Conservation (phyloP, 1,140 invertebrate species). For the Drosophila navojoa region DNA sequence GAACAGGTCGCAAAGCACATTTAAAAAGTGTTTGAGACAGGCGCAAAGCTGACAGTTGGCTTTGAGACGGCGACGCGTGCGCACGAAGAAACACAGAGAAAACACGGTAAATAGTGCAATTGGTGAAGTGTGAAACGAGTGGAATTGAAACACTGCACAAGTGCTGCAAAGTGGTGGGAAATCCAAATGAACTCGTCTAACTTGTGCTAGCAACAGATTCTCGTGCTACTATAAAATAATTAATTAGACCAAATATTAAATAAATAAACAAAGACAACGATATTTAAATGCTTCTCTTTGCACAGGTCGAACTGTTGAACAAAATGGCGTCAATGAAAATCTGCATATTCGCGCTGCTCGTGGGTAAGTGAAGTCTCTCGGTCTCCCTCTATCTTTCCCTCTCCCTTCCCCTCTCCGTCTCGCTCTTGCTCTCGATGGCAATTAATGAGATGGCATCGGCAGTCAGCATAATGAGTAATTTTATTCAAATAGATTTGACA, state of each 20-base stretch:
- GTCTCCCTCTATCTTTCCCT: not conserved
- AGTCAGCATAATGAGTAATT: slow-evolving; percentile 31
- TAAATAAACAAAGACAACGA: no score
- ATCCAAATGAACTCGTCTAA: not conserved
- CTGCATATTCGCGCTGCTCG: slow-evolving; percentile 75
- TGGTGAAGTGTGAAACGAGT: slow-evolving; percentile 8
- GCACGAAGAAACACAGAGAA: slow-evolving; percentile 35
- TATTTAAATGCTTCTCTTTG: slow-evolving; percentile 38
- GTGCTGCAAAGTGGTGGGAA: slow-evolving; percentile 26
- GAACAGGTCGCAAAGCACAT: slow-evolving; percentile 42
- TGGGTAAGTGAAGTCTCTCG: slow-evolving; percentile 63
- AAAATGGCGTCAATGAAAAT: slow-evolving; percentile 77
- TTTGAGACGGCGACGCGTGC: slow-evolving; percentile 58
- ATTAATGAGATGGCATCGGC: slow-evolving; percentile 54
- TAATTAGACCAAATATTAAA: slow-evolving; percentile 23
- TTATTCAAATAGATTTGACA: slow-evolving; percentile 23
- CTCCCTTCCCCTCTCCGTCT: slow-evolving; percentile 6
- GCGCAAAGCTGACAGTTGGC: slow-evolving; percentile 40
- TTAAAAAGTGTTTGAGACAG: slow-evolving; percentile 41
- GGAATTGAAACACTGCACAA: slow-evolving; percentile 23
- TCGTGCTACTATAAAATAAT: slow-evolving; percentile 5
- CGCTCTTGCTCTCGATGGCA: slow-evolving; percentile 40
- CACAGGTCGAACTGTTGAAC: slow-evolving; percentile 57
- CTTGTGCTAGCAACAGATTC: not conserved
- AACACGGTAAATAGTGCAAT: slow-evolving; percentile 44